Evolutionary conservation across 2,888 invertebrate species (phyloP).

Genomic region (Eupithecia centaureata): DNA sequence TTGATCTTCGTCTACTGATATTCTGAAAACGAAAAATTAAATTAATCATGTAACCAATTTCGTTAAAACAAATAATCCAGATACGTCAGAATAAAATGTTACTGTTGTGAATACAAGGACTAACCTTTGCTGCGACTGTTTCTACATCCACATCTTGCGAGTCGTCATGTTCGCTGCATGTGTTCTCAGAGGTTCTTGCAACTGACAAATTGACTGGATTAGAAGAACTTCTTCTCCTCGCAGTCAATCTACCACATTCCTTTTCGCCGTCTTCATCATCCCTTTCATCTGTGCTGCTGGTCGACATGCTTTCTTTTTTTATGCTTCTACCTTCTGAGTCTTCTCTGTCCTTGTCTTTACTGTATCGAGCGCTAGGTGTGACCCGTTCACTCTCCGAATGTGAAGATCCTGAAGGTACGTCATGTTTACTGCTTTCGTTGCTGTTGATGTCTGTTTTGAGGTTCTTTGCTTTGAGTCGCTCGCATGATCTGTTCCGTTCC

Average conservation of each 20-base stretch:
- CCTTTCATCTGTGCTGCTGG: slow-evolving; percentile 80
- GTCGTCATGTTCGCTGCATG: slow-evolving; percentile 84
- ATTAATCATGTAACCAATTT: background rate
- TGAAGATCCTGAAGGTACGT: slow-evolving; percentile 79
- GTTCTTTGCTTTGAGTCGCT: slow-evolving; percentile 75
- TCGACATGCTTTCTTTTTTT: slow-evolving; percentile 82
- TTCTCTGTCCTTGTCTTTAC: slow-evolving; percentile 75
- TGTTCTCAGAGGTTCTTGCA: slow-evolving; percentile 82
- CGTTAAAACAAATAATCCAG: background rate
- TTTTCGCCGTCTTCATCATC: slow-evolving; percentile 82
- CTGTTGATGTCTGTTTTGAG: slow-evolving; percentile 81
- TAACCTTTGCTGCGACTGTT: slow-evolving; percentile 80
- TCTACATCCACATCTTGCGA: slow-evolving; percentile 82
- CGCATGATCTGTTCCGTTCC: slow-evolving; percentile 79
- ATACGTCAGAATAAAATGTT: background rate
- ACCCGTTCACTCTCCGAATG: slow-evolving; percentile 80
- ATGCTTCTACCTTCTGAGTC: slow-evolving; percentile 76
- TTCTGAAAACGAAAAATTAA: slow-evolving; percentile 60
- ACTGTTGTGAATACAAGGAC: background rate
- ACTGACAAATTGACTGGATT: slow-evolving; percentile 92
- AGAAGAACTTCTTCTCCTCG: slow-evolving; percentile 88
- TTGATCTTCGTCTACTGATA: slow-evolving; percentile 75
- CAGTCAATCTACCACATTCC: slow-evolving; percentile 79
- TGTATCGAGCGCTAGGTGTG: slow-evolving; percentile 77
- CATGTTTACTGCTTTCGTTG: slow-evolving; percentile 81